phyloP scores from a whole-genome alignment of 2,888 invertebrate species.

The Drosophila tripunctata region DNA sequence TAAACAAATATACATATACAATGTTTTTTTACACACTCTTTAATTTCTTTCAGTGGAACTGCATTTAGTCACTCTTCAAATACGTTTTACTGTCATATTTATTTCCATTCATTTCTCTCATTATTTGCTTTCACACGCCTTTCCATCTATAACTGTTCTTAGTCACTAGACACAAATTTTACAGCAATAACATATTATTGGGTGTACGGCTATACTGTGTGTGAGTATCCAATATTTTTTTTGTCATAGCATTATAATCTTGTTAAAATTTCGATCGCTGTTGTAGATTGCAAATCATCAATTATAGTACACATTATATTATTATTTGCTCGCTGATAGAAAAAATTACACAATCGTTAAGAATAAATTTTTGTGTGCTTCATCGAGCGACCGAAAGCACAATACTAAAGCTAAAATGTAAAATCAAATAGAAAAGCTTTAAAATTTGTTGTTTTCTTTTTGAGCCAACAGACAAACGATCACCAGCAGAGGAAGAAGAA shows the following conservation, averaged over 20 bases:
- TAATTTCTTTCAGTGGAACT: constrained; percentile 24
- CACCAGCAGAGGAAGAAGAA: background rate
- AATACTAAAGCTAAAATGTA: constrained; percentile 20
- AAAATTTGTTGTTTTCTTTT: background rate
- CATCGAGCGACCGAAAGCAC: constrained; percentile 27
- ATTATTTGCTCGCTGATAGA: constrained; percentile 15
- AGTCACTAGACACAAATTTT: constrained; percentile 8
- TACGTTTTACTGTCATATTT: constrained; percentile 20
- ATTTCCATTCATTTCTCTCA: constrained; percentile 21
- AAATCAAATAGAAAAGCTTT: constrained; percentile 32
- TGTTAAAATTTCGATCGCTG: background rate
- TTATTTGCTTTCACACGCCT: constrained; percentile 25
- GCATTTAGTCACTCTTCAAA: constrained; percentile 32
- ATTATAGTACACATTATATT: background rate
- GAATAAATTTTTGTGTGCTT: constrained; percentile 20
- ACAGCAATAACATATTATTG: background rate
- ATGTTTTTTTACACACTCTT: background rate
- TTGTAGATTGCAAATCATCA: constrained; percentile 7
- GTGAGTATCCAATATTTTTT: background rate
- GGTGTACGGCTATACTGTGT: background rate
- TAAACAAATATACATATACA: background rate
- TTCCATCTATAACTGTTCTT: constrained; percentile 11
- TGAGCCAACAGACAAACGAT: constrained; percentile 10
- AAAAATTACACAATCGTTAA: constrained; percentile 37
- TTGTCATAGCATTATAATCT: background rate